Base-by-base conservation (phyloP, 2,113 vertebrate genomes). In the Pomatorhinus ruficollis region DNA sequence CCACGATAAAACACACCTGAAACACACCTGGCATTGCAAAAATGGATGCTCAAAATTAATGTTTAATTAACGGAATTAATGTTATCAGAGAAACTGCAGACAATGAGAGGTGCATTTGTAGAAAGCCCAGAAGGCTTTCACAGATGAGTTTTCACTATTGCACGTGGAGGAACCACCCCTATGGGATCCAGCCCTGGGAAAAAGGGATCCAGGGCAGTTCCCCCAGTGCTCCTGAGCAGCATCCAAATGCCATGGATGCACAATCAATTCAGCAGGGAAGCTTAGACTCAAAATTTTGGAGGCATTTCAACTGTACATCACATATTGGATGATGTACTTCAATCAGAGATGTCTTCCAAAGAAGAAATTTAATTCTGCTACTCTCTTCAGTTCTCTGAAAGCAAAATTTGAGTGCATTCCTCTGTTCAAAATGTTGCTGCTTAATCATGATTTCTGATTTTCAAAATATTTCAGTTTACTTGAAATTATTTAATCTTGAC, bases 121-220 rank as follows among this genome's bases (percentile, higher is more conserved):
- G 77, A 49, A 81, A 80, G 33, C 45, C 54, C 37, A 74, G 53
- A 28, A 30, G 9, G n/a, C 12, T 74, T 84, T n/a, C 31, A 22
- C 72, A 42, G n/a, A 5, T 0, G 23, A 15, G 10, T 37, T 75
- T 57, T 52, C 42, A 11, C 9, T 53, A 1, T 2, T 45, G 45
- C 42, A 10, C 5, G 1, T 11, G 10, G 11, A 42, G 11, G 16
- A 75, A 40, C 6, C 7, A 21, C 5, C 9, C 11, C 50, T 2
- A 1, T 7, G 20, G 50, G 24, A 53, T 9, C 13, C 9, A 70
- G 20, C 10, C 23, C 33, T 12, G 11, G 21, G 33, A 79, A 42
- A 19, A 53, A 75, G 35, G 12, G n/a, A 6, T 40, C n/a, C 19
- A 53, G 37, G 69, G 56, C 25, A 59, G 18, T 2, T 50, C 30